Base-by-base conservation (phyloP, 2,113 vertebrate species). In the Lasiurus cinereus region DNA sequence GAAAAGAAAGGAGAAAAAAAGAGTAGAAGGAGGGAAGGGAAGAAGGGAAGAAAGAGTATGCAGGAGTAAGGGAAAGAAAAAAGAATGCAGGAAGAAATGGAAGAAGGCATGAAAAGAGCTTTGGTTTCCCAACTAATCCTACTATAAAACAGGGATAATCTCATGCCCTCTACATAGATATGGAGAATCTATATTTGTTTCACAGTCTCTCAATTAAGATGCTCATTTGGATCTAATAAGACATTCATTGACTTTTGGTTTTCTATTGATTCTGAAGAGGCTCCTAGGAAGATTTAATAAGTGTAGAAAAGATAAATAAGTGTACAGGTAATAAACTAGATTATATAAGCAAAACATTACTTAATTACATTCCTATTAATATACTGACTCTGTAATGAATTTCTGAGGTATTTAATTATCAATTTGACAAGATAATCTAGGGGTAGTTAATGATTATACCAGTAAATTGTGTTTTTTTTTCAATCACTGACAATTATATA, bases 291-390 rank as follows among this genome's bases (percentile, higher is more conserved):
- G 82, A 91, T 97, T 98, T 98, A 97, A 97, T 96, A 97, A 98
- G 96, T 97, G 96, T 95, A 96, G 97, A 86, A 92, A 97, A 98
- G 96, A 98, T 98, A 98, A 98, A 98, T 98, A 97, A 98, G 96
- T 89, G 56, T 96, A 93, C 96, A 98, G 97, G 98, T 98, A 98
- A 98, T 98, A 98, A 98, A 98, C 92, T 95, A 97, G 97, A 97
- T 98, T 97, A 95, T 96, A 98, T 96, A 98, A 98, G 98, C 97
- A 98, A 98, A 98, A 98, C 95, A 98, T 98, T 97, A 98, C 95
- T 98, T 98, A 98, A 98, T 98, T 98, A 98, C 95, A 98, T 98
- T 98, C 95, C 94, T 98, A 98, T 98, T 98, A 98, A 98, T 98
- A 97, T 90, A 97, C 96, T 82, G 96, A 98, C 96, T 96, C 97